phyloP scores from a whole-genome alignment of 2,888 invertebrate genomes.

The Glaucopsyche alexis region DNA sequence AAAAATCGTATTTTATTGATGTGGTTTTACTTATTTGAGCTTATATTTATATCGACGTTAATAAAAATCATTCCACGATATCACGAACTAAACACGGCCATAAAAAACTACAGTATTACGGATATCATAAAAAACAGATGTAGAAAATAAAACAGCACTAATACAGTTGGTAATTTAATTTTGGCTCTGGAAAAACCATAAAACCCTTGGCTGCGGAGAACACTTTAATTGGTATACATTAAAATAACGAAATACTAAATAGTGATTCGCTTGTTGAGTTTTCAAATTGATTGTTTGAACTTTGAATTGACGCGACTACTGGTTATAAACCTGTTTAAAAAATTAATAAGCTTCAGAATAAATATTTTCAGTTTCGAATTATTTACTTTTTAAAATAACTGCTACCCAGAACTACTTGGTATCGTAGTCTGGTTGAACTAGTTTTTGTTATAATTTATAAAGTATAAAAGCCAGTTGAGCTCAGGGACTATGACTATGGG shows the following conservation, averaged over 20 bases:
- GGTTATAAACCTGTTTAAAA: neutral
- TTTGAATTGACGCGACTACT: neutral
- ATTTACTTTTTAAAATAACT: neutral
- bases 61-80: conserved; percentile 20
- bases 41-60: neutral
- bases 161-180: conserved; percentile 17
- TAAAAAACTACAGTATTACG: conserved; percentile 20
- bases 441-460: neutral
- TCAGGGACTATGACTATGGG: too few relatives aligned
- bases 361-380: neutral
- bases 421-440: neutral
- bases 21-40: neutral
- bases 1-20: neutral
- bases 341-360: neutral
- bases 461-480: neutral
- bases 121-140: conserved; percentile 24
- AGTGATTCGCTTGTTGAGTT: neutral
- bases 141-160: conserved; percentile 23
- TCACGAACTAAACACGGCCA: conserved; percentile 5
- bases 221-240: conserved; percentile 19
- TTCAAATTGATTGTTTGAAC: conserved; percentile 11
- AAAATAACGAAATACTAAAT: conserved; percentile 14
- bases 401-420: neutral
- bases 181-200: conserved; percentile 21
- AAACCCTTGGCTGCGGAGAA: conserved; percentile 6